Percentiles rank a stretch among this genome's conserved stretches.
phyloP scores from a whole-genome alignment of 2,888 invertebrate species.

The Anodontia alba region DNA sequence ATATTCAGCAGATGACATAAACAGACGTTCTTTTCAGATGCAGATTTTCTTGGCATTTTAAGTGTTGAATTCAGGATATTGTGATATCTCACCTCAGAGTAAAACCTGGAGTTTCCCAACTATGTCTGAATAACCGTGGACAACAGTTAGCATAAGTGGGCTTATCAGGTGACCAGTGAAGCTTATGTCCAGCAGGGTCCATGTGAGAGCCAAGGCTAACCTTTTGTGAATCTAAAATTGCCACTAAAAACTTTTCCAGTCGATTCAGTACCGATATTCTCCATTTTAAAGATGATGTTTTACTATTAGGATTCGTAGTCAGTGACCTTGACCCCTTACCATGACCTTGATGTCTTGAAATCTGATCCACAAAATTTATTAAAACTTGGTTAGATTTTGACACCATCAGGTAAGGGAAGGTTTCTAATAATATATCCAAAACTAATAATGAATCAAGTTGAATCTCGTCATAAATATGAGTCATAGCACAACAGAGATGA shows the following conservation, averaged over 20 bases:
- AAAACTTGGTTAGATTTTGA: slow-evolving; percentile 90
- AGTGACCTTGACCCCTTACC: slow-evolving; percentile 87
- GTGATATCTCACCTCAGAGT: slow-evolving; percentile 48
- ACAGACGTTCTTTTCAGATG: no score
- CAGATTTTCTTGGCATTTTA: no score
- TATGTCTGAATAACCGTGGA: slow-evolving; percentile 32
- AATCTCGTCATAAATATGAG: slow-evolving; percentile 92
- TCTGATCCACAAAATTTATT: slow-evolving; percentile 93
- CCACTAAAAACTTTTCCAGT: slow-evolving; percentile 86
- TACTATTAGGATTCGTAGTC: slow-evolving; percentile 89
- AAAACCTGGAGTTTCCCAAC: slow-evolving; percentile 61
- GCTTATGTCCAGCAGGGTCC: not conserved
- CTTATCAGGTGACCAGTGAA: not conserved
- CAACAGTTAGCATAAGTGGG: slow-evolving; percentile 27
- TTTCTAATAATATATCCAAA: slow-evolving; percentile 90
- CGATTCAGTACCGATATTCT: slow-evolving; percentile 91
- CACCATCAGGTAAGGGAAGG: slow-evolving; percentile 89
- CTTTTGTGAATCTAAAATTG: slow-evolving; percentile 51
- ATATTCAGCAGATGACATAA: no score
- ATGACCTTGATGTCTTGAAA: slow-evolving; percentile 87
- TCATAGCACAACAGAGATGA: slow-evolving; percentile 95
- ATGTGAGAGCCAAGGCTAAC: not conserved
- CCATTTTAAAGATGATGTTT: slow-evolving; percentile 92
- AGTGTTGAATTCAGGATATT: no score
- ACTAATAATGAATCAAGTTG: slow-evolving; percentile 93